Conservation (phyloP, 2,888 invertebrate species). For the Ganaspis brasiliensis region DNA sequence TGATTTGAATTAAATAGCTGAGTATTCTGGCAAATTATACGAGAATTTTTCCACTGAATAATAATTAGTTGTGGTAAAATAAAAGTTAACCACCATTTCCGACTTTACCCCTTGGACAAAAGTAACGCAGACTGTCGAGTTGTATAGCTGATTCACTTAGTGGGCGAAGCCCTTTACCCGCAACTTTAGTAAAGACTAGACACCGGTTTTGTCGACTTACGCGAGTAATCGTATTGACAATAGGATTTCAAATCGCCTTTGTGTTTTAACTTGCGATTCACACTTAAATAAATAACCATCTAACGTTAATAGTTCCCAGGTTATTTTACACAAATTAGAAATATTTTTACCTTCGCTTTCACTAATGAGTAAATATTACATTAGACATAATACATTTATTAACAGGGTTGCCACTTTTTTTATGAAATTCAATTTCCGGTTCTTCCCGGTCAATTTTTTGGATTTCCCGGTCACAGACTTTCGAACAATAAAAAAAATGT, state of each 20-base stretch:
- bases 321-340: background rate
- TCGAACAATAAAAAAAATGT: too few relatives aligned
- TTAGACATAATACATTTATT: too few relatives aligned
- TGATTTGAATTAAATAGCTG: too few relatives aligned
- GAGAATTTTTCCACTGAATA: too few relatives aligned
- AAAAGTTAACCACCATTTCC: background rate
- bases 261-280: background rate
- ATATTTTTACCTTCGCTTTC: too few relatives aligned
- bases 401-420: too few relatives aligned
- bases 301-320: too few relatives aligned
- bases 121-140: background rate
- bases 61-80: background rate
- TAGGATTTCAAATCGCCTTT: conserved; percentile 8
- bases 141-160: conserved; percentile 4
- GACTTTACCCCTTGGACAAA: background rate
- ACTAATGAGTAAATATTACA: too few relatives aligned
- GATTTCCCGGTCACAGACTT: too few relatives aligned
- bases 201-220: background rate
- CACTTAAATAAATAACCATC: background rate
- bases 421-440: too few relatives aligned
- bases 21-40: background rate
- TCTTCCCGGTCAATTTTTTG: too few relatives aligned
- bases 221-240: conserved; percentile 15
- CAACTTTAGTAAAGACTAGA: conserved; percentile 10
- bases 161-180: conserved; percentile 13